Conservation (phyloP, 2,113 vertebrate species). For the Lipophrys pholis region DNA sequence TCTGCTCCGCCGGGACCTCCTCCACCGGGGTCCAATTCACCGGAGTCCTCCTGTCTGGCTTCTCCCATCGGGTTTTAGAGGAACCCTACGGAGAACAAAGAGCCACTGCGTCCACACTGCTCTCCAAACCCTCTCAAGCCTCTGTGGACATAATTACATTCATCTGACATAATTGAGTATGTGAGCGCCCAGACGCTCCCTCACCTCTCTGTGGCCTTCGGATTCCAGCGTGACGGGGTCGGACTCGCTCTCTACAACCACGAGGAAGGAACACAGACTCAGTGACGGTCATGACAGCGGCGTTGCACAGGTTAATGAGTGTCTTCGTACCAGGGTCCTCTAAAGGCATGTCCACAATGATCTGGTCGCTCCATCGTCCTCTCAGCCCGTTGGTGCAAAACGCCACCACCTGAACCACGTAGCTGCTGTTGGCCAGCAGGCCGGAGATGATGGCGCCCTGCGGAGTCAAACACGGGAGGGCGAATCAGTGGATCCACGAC, state of each 20-base stretch:
- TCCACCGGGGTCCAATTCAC: conserved; percentile 60
- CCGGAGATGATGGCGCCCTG: conserved; percentile 94
- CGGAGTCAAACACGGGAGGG: not conserved
- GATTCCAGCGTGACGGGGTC: conserved; percentile 51
- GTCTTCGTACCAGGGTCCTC: conserved; percentile 87
- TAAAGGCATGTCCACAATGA: conserved; percentile 95
- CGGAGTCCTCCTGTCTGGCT: conserved; percentile 50
- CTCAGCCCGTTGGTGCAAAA: conserved; percentile 92
- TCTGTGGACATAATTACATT: conserved; percentile 33
- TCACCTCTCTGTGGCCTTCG: conserved; percentile 69
- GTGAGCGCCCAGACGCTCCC: conserved; percentile 16
- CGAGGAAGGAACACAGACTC: not conserved
- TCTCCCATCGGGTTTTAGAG: conserved; percentile 29
- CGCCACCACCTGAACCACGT: conserved; percentile 96
- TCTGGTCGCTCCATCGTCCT: conserved; percentile 93
- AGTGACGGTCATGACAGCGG: not conserved
- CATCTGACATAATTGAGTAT: conserved; percentile 31
- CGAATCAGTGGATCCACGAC: not conserved
- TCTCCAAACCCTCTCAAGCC: conserved; percentile 21
- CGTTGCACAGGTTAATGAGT: not conserved
- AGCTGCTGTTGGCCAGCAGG: conserved; percentile 93
- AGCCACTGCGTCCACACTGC: conserved; percentile 6
- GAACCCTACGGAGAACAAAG: conserved; percentile 36
- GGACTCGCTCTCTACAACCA: conserved; percentile 69
- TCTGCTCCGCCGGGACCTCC: conserved; percentile 73